Percentiles rank a stretch among this genome's conserved stretches.
phyloP scores from a whole-genome alignment of 2,797 vertebrate genomes.

The Lacerta viridis region DNA sequence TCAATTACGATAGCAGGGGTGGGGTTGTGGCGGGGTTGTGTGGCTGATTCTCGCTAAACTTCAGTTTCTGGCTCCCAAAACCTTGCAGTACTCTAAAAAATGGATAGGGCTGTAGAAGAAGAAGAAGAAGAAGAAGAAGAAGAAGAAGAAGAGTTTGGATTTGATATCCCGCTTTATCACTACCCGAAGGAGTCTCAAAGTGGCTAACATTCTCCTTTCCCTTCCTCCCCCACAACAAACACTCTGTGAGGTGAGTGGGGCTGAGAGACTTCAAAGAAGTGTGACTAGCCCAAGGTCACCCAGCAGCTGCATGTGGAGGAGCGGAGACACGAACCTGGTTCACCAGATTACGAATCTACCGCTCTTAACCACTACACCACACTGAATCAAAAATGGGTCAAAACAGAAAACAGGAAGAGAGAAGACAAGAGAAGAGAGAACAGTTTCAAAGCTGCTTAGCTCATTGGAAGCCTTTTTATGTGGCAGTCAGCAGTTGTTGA shows the following conservation, averaged over 20 bases:
- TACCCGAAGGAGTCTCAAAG: too few species aligned
- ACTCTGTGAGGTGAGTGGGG: too few species aligned
- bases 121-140: neutral
- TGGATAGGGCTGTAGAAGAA: neutral
- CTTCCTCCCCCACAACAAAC: too few species aligned
- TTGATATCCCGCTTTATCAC: too few species aligned
- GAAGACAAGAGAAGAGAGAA: neutral
- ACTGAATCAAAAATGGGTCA: conserved; percentile 42
- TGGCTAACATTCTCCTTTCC: too few species aligned
- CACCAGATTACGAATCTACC: too few species aligned
- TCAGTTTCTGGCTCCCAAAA: neutral
- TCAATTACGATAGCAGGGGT: neutral
- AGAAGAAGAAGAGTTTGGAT: neutral
- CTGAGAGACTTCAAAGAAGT: too few species aligned
- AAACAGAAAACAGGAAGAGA: conserved; percentile 47
- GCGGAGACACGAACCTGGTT: too few species aligned
- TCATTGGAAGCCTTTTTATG: conserved; percentile 58
- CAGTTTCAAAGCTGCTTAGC: conserved; percentile 48
- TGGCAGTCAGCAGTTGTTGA: conserved; percentile 6
- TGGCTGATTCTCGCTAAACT: neutral
- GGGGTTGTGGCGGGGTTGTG: neutral
- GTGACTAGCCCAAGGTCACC: too few species aligned
- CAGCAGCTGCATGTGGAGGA: too few species aligned
- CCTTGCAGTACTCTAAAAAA: conserved; percentile 7
- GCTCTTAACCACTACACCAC: too few species aligned